Conservation (phyloP, 2,888 invertebrate genomes). For the Alsophila aescularia region DNA sequence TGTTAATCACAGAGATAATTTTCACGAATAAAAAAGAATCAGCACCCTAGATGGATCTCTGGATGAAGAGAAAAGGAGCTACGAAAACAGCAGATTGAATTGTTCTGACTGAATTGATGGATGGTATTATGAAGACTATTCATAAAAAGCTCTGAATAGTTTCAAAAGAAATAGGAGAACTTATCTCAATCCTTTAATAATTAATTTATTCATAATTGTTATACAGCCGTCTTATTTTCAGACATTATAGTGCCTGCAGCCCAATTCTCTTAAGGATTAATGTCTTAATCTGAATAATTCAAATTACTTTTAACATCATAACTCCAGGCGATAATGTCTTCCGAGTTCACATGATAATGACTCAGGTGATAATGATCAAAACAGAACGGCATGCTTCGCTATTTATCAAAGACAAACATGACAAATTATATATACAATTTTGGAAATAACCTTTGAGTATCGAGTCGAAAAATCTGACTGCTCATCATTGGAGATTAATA, state of each 20-base stretch:
- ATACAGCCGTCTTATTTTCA: background rate
- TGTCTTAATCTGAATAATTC: slow-evolving; percentile 43
- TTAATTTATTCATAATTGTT: no score
- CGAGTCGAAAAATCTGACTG: slow-evolving; percentile 67
- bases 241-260: background rate
- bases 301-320: slow-evolving; percentile 36
- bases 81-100: no score
- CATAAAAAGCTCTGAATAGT: no score
- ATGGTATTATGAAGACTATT: no score
- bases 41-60: no score
- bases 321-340: slow-evolving; percentile 42
- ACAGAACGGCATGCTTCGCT: slow-evolving; percentile 45
- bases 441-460: slow-evolving; percentile 65
- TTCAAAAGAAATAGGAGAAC: no score
- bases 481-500: slow-evolving; percentile 61
- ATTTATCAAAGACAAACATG: slow-evolving; percentile 55
- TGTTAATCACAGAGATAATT: no score
- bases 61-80: no score
- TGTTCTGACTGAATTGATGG: no score
- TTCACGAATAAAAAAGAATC: no score
- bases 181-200: no score
- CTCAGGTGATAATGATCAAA: slow-evolving; percentile 45
- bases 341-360: slow-evolving; percentile 38
- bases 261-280: slow-evolving; percentile 20
- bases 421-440: slow-evolving; percentile 67